Conservation (phyloP, 2,888 invertebrate genomes). For the Clepsis dumicolana region DNA sequence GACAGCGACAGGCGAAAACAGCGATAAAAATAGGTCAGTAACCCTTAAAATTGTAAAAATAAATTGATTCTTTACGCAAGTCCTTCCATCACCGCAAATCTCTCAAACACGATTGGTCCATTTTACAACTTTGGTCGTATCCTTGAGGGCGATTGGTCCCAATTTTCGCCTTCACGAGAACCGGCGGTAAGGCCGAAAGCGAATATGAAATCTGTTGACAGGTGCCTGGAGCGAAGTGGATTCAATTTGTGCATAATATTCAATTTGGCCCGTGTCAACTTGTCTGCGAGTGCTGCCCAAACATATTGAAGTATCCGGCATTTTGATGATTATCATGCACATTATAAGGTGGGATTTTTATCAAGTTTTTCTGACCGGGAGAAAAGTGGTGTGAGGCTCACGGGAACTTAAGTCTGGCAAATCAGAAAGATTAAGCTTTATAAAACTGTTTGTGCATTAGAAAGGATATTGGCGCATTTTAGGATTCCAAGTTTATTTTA, state of each 20-base stretch:
- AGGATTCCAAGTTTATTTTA: too few species aligned
- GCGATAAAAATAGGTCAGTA: too few species aligned
- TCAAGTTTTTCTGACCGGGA: not conserved
- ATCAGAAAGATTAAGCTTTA: too few species aligned
- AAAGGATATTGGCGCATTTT: too few species aligned
- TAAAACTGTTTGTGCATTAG: too few species aligned
- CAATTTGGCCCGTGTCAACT: slow-evolving; percentile 71
- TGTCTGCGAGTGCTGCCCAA: slow-evolving; percentile 57
- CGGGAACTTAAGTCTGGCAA: too few species aligned
- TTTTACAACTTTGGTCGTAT: not conserved
- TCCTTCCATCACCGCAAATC: not conserved
- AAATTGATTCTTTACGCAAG: too few species aligned
- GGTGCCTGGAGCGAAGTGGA: slow-evolving; percentile 58
- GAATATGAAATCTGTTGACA: slow-evolving; percentile 57
- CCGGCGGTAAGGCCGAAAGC: slow-evolving; percentile 48
- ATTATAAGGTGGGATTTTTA: not conserved
- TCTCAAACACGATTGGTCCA: slow-evolving; percentile 7
- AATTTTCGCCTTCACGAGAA: slow-evolving; percentile 40
- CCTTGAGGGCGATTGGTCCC: not conserved
- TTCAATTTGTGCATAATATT: slow-evolving; percentile 77
- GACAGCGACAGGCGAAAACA: too few species aligned
- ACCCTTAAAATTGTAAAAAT: too few species aligned
- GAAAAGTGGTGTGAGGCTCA: too few species aligned
- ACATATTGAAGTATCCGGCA: slow-evolving; percentile 58
- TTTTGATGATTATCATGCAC: slow-evolving; percentile 40